Evolutionary conservation across 2,113 vertebrate genomes (phyloP).

Genomic region (Stomatorhinus ivindoensis): DNA sequence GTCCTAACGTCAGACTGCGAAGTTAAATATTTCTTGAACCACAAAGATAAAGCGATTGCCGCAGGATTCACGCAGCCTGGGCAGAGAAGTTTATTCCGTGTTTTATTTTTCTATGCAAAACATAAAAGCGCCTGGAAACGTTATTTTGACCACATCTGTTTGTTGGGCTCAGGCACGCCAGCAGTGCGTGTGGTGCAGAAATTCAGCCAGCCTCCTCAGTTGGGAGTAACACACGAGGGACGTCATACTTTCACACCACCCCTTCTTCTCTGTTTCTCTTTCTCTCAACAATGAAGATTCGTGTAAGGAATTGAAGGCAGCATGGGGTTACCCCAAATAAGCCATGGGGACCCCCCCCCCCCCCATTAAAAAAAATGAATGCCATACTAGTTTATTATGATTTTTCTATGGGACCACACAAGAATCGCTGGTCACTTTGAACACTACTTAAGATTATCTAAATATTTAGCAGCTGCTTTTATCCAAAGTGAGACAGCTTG

Average conservation of each 20-base stretch:
- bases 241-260: background rate
- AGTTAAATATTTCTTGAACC: background rate
- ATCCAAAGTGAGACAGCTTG: background rate
- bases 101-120: background rate
- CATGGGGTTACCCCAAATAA: background rate
- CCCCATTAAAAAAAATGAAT: background rate
- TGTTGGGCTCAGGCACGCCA: background rate
- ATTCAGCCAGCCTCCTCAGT: background rate
- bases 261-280: background rate
- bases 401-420: background rate
- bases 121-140: background rate
- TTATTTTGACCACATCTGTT: background rate
- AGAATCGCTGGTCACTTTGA: background rate
- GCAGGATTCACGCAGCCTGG: background rate
- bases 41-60: background rate
- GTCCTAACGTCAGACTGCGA: background rate
- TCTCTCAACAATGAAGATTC: background rate
- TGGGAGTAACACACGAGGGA: background rate
- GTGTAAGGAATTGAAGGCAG: background rate
- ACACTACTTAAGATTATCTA: background rate
- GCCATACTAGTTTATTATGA: background rate
- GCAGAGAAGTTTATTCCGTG: background rate
- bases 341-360: background rate
- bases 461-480: background rate
- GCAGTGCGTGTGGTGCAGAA: background rate